Base-by-base conservation (phyloP, 2,797 vertebrate genomes). In the Catostomus latipinnis region DNA sequence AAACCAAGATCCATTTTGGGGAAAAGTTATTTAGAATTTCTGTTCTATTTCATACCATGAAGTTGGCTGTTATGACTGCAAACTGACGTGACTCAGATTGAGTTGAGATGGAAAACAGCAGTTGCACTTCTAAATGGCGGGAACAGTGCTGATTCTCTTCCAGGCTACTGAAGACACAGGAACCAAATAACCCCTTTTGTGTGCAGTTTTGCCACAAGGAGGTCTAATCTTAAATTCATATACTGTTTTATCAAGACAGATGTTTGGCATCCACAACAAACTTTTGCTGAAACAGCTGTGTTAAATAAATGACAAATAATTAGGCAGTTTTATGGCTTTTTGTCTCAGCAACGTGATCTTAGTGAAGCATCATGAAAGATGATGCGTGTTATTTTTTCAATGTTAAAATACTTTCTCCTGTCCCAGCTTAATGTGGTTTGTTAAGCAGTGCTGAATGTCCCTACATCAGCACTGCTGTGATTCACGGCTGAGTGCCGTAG, bases 221-320 rank as follows among this genome's bases (percentile, higher is more conserved):
- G 52, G 13, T 11, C 76, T 61, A 68, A 84, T 82, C 63, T 84
- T 71, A 78, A 56, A 71, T 73, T 82, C 67, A 82, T 82, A 11
- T 84, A 84, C 22, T 22, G 22, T 22, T 1, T 85, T 62, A 78
- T 74, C 58, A 76, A 87, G 83, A 90, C 90, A 90, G 89, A 87
- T 92, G 87, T 78, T 87, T 76, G 62, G 52, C 14, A 54, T 66
- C 50, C 71, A 82, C 80, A 87, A 71, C 83, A 84, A 71, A 75
- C 75, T 87, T 74, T 57, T 16, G 10, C 57, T 65, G 70, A 87
- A 90, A 86, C 88, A 90, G 80, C 87, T 91, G 89, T 82, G 76
- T 78, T 86, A 88, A 89, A 90, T 87, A 91, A 92, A 90, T 81
- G 57, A 76, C 76, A 83, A 71, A 67, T 82, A 87, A 88, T 81